Evolutionary conservation across 2,797 vertebrate genomes (phyloP).

Genomic region (Toxotes lorentzi): DNA sequence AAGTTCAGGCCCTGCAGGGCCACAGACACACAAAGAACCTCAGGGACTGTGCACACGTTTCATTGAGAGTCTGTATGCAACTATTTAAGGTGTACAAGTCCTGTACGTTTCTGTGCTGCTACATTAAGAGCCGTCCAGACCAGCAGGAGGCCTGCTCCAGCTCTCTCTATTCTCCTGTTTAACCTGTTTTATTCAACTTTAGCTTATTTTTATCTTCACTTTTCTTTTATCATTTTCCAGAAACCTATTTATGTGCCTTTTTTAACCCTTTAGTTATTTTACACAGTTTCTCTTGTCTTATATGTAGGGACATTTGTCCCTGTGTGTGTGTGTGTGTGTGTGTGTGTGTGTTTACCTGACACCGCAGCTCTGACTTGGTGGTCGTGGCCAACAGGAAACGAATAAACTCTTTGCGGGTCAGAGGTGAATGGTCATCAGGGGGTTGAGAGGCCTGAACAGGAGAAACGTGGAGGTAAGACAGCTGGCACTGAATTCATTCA

Average conservation of each 20-base stretch:
- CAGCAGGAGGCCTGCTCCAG: too few species aligned
- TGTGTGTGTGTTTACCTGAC: slow-evolving; percentile 86
- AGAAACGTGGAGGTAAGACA: neutral
- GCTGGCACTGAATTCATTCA: too few species aligned
- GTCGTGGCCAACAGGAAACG: slow-evolving; percentile 92
- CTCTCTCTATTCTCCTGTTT: too few species aligned
- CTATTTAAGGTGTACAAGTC: too few species aligned
- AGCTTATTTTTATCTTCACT: neutral
- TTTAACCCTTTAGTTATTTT: neutral
- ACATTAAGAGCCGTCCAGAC: too few species aligned
- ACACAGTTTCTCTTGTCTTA: neutral
- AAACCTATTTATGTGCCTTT: too few species aligned
- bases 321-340: neutral
- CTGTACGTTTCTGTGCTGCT: too few species aligned
- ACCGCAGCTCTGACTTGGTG: slow-evolving; percentile 95
- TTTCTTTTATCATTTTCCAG: too few species aligned
- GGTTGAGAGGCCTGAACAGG: slow-evolving; percentile 87
- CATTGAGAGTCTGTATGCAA: neutral
- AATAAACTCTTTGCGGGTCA: slow-evolving; percentile 92
- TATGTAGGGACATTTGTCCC: neutral
- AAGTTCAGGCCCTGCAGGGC: slow-evolving; percentile 87
- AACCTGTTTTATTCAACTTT: too few species aligned
- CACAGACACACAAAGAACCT: neutral
- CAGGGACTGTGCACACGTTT: neutral
- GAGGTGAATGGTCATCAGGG: slow-evolving; percentile 92